phyloP scores from a whole-genome alignment of 2,113 vertebrate genomes.

The Mormoops blainvillei region DNA sequence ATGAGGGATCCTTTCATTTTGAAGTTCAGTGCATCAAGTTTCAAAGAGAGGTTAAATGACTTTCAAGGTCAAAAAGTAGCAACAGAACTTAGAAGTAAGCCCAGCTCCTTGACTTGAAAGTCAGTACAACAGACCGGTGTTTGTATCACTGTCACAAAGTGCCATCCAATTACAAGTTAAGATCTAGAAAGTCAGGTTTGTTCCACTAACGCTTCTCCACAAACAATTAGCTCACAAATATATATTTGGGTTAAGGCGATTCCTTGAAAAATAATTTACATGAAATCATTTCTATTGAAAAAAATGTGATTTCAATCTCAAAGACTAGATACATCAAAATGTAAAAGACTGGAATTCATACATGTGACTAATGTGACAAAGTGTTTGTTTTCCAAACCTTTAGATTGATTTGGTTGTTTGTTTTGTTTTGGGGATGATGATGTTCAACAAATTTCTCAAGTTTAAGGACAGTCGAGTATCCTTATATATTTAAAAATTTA shows the following conservation, averaged over 20 bases:
- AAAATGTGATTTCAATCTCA: background rate
- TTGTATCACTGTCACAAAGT: background rate
- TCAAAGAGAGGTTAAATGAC: background rate
- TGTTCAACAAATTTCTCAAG: background rate
- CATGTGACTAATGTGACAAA: background rate
- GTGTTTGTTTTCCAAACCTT: background rate
- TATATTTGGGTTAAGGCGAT: background rate
- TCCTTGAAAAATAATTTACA: background rate
- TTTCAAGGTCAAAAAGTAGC: background rate
- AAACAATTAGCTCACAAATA: background rate
- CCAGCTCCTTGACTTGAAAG: background rate
- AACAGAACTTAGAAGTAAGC: background rate
- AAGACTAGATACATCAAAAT: background rate
- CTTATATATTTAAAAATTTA: background rate
- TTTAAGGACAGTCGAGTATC: background rate
- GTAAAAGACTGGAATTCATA: background rate
- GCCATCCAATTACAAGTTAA: background rate
- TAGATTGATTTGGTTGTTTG: background rate
- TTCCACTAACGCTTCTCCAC: background rate
- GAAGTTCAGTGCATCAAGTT: background rate
- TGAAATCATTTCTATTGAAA: background rate
- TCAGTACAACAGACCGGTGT: background rate
- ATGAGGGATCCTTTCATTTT: background rate
- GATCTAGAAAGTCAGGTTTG: background rate
- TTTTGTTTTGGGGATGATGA: background rate